phyloP scores from a whole-genome alignment of 2,113 vertebrate genomes.

The Drymodes brunneopygia region DNA sequence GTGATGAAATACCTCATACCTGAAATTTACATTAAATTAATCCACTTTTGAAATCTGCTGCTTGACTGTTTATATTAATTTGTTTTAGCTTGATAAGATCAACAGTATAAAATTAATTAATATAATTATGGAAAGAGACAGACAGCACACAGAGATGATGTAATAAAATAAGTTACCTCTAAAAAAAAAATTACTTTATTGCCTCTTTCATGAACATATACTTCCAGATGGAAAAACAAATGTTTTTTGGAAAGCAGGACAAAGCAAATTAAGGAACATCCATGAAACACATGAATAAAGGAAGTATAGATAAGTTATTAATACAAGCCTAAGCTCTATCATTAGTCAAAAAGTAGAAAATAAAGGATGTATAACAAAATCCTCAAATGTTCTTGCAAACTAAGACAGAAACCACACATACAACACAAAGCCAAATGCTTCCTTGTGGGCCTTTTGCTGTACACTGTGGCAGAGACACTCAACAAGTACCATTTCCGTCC shows the following conservation, averaged over 20 bases:
- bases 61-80: not conserved
- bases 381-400: not conserved
- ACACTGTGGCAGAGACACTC: not conserved
- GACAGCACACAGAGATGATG: not conserved
- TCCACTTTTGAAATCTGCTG: not conserved
- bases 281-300: not conserved
- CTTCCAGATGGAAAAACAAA: not conserved
- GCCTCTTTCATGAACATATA: not conserved
- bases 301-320: not conserved
- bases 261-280: not conserved
- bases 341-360: not conserved
- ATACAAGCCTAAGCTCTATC: not conserved
- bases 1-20: not conserved
- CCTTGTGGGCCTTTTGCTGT: not conserved
- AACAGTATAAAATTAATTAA: not conserved
- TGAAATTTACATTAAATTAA: slow-evolving; percentile 2
- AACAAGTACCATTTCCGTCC: not conserved
- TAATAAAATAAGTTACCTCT: not conserved
- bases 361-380: not conserved
- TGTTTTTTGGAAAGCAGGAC: not conserved
- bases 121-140: not conserved
- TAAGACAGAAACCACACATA: not conserved
- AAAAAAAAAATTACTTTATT: not conserved
- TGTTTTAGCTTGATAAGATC: not conserved
- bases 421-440: not conserved